Evolutionary conservation across 2,888 invertebrate species (phyloP), one percentile per base, ranked within the genome.

Genomic region (Nomada fabriciana): DNA sequence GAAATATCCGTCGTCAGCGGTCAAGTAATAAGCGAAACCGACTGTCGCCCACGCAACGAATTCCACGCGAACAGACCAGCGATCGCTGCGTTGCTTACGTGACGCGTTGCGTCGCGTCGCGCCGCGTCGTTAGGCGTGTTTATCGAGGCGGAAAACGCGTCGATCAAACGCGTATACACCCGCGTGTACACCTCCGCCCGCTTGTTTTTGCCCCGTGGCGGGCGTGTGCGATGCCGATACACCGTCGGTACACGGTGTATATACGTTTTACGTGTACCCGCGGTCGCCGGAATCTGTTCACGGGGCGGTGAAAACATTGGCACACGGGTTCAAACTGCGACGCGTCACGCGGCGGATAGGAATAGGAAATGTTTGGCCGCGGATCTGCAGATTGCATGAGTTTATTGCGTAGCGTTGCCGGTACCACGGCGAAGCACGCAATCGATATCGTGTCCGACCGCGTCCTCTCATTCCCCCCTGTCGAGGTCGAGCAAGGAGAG

Each of bases 311-410:
- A 64, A 77, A 77, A 80, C 63, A 47, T 47, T 47, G 36, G 65
- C 55, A 61, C 55, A 55, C 78, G 78, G 76, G 71, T 76, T 80
- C 71, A 68, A 76, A 61, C 71, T 67, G 80, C 76, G 29, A 61
- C 75, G 75, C 74, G 74, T 74, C 59, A 59, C 65, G 76, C 63
- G 75, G 47, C 61, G 72, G 59, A 72, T 72, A 60, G 67, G 23
- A 63, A 36, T 76, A 69, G 82, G 76, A 81, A 81, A 82, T 69
- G 81, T 76, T 82, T 76, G 68, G 52, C 61, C 68, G 71, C 52
- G 76, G 82, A 72, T 82, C 71, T 59, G 67, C 81, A 64, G 82
- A 76, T 81, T 81, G 82, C 82, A 81, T 76, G 82, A 82, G 81
- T 82, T 76, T 82, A 82, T 82, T 72, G 81, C 82, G 68, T 76